Base-by-base conservation (phyloP, 2,888 invertebrate genomes). In the Acrobasis repandana region DNA sequence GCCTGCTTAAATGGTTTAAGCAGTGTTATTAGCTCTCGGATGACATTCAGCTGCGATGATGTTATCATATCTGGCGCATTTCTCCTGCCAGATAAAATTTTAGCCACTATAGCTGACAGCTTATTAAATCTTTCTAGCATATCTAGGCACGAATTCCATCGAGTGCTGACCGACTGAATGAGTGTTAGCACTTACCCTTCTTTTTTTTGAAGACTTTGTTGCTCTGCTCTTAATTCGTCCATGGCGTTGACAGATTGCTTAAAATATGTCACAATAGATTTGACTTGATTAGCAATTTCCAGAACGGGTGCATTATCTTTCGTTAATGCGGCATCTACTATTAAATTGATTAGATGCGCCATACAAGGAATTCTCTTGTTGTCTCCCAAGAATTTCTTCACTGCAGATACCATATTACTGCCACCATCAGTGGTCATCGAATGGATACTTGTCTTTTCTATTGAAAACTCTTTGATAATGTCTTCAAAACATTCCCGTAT, bases 211-310 rank as follows among this genome's bases (percentile, higher is more conserved):
- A 61, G 46, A 11, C 11, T 11, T 52, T 48, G 38, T 57, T 63
- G 63, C 57, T 73, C 70, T 61, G 73, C 66, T 73, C 72, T 61
- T 65, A 76, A 71, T 64, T 75, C 61, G 57, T 76, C 75, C 73
- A 72, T 72, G 34, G 76, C 73, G 50, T 70, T 74, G 43, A 75
- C 72, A 33, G 73, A 72, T 63, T 75, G 73, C 61, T 73, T 75
- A 68, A 77, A 73, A 62, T 62, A 77, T 58, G 75, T 76, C 58
- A 77, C 75, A 67, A 75, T 76, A 58, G 63, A 43, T 75, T 75
- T 75, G 66, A 77, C 69, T 9, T 66, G 73, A 70, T 77, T 68
- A 20, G 20, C 20, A 20, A 20, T 20, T 20, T 20, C 20, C 20
- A 20, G 20, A 20, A 20, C 20, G 20, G 20, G 20, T 20, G 20